phyloP scores from a whole-genome alignment of 2,888 invertebrate genomes.

The Pheosia gnoma region DNA sequence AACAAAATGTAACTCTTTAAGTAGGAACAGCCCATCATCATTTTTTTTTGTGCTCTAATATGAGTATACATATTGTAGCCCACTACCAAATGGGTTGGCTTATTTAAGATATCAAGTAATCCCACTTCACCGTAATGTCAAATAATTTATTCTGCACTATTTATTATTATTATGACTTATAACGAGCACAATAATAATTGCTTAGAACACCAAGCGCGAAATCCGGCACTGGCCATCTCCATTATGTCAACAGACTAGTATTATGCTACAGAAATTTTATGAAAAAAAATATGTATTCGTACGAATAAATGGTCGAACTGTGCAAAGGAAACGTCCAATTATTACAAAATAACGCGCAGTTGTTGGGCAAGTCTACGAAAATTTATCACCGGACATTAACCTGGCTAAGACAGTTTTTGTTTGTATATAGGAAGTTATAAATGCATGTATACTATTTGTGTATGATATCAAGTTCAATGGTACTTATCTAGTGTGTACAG shows the following conservation, averaged over 20 bases:
- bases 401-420: slow-evolving; percentile 41
- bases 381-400: slow-evolving; percentile 44
- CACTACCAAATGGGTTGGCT: too few relatives aligned
- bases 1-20: too few relatives aligned
- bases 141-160: too few relatives aligned
- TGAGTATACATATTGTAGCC: too few relatives aligned
- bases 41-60: too few relatives aligned
- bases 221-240: neutral
- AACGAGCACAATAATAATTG: too few relatives aligned
- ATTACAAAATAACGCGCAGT: slow-evolving; percentile 52
- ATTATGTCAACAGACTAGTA: slow-evolving; percentile 31
- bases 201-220: neutral
- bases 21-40: too few relatives aligned
- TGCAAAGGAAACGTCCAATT: slow-evolving; percentile 53
- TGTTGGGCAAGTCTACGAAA: slow-evolving; percentile 50
- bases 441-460: neutral
- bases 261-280: slow-evolving; percentile 18
- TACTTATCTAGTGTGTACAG: too few relatives aligned
- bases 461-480: neutral
- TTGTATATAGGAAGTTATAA: neutral
- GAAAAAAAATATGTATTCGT: slow-evolving; percentile 29
- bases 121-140: too few relatives aligned
- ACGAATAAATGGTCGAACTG: slow-evolving; percentile 18
- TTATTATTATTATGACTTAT: too few relatives aligned
- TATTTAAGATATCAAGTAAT: too few relatives aligned